These are phyloP conservation scores for Talpa occidentalis DNA, from an alignment of 2,113 vertebrate genomes.

Conservation along the genomic window DNA sequence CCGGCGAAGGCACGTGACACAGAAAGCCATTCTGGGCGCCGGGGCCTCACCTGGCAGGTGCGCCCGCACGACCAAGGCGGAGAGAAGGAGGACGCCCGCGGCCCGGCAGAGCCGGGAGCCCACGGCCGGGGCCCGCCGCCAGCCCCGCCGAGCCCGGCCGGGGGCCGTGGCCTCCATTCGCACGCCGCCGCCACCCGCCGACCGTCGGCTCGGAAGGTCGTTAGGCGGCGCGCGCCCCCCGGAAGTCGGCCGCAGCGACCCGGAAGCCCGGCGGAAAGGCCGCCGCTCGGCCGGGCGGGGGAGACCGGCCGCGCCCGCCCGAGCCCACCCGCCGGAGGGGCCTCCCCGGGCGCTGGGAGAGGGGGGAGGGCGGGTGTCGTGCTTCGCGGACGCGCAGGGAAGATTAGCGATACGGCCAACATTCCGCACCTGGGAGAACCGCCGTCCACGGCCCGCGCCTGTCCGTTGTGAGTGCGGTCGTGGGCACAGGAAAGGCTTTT, in stretches of 20 bases:
- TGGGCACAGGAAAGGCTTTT: neutral
- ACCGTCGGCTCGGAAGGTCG: constrained; percentile 1
- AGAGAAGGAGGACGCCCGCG: neutral
- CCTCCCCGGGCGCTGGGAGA: rapidly evolving
- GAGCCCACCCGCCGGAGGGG: rapidly evolving
- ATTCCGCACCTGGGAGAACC: neutral
- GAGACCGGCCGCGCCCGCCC: rapidly evolving
- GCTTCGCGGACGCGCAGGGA: no score
- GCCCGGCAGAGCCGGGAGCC: neutral
- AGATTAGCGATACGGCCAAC: rapidly evolving
- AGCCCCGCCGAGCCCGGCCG: neutral
- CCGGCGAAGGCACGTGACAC: neutral
- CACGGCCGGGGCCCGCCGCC: neutral
- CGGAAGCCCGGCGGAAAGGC: neutral
- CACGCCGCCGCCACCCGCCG: constrained; percentile 24
- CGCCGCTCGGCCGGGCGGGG: neutral
- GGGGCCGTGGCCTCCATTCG: neutral
- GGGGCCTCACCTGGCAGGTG: constrained; percentile 66
- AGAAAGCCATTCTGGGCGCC: neutral
- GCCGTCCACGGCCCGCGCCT: no score
- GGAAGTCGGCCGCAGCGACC: neutral
- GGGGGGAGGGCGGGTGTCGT: no score
- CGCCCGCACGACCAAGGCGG: neutral
- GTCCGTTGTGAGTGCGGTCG: rapidly evolving
- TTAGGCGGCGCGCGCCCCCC: constrained; percentile 49